Percentiles rank a stretch among this genome's conserved stretches.
These are phyloP conservation scores for Clarias fuscus DNA, from an alignment of 2,797 vertebrate genomes.

Conservation along the genomic window DNA sequence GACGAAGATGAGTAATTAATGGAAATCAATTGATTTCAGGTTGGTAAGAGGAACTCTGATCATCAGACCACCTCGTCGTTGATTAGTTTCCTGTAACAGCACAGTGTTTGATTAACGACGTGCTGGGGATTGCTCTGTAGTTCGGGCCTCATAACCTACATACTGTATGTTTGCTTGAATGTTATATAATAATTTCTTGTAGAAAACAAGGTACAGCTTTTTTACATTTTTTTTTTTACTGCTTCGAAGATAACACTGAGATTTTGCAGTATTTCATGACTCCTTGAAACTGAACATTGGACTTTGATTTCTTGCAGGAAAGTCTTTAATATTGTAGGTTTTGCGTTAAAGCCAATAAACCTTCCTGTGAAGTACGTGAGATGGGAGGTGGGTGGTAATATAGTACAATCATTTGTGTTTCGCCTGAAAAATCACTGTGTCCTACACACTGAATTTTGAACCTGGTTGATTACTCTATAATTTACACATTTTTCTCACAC, in stretches of 20 bases:
- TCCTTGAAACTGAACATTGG: not conserved
- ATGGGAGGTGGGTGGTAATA: not conserved
- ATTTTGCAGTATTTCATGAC: not conserved
- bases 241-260: not conserved
- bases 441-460: not conserved
- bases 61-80: not conserved
- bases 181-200: not conserved
- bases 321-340: not conserved
- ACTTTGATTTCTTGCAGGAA: not conserved
- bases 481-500: not conserved
- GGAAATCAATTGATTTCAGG: not conserved
- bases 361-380: not conserved
- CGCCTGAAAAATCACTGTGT: not conserved
- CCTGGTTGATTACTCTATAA: not conserved
- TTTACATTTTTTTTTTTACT: not conserved
- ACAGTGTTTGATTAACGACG: not conserved
- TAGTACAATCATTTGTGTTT: not conserved
- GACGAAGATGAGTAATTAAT: not conserved
- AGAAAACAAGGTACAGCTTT: not conserved
- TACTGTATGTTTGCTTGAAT: not conserved
- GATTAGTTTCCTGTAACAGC: not conserved
- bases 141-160: not conserved
- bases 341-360: not conserved
- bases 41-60: not conserved
- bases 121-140: not conserved